phyloP scores from a whole-genome alignment of 2,797 vertebrate genomes.

The Cossypha caffra region DNA sequence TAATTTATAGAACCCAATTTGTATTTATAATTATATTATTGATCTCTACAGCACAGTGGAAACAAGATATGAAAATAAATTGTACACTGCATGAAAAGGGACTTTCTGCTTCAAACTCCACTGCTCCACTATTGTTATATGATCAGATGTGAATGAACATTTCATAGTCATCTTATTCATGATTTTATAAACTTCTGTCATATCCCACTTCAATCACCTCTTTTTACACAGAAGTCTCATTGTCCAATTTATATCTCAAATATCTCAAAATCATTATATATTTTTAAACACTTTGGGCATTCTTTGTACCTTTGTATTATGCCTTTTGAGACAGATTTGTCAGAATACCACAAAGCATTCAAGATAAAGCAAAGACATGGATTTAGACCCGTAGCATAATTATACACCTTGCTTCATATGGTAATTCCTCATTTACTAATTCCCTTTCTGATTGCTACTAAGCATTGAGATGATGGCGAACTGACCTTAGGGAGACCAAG shows the following conservation, averaged over 20 bases:
- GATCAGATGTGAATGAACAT: not conserved
- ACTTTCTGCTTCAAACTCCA: not conserved
- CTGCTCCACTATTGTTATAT: not conserved
- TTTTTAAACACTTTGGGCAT: not conserved
- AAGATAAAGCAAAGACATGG: not conserved
- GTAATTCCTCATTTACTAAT: not conserved
- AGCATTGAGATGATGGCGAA: not conserved
- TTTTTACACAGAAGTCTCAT: not conserved
- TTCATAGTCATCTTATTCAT: not conserved
- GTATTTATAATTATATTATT: not conserved
- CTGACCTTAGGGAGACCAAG: not conserved
- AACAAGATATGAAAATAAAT: not conserved
- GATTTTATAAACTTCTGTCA: not conserved
- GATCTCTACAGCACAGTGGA: not conserved
- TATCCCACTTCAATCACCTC: not conserved
- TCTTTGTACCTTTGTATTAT: not conserved
- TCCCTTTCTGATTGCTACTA: not conserved
- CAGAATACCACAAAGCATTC: not conserved
- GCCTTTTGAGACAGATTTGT: not conserved
- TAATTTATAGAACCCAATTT: not conserved
- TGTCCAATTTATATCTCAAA: not conserved
- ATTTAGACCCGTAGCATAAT: not conserved
- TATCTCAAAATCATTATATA: not conserved
- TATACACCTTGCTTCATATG: rapidly evolving
- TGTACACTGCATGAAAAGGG: not conserved